Conservation (phyloP, 2,113 vertebrate genomes). For the Lepisosteus oculatus region DNA sequence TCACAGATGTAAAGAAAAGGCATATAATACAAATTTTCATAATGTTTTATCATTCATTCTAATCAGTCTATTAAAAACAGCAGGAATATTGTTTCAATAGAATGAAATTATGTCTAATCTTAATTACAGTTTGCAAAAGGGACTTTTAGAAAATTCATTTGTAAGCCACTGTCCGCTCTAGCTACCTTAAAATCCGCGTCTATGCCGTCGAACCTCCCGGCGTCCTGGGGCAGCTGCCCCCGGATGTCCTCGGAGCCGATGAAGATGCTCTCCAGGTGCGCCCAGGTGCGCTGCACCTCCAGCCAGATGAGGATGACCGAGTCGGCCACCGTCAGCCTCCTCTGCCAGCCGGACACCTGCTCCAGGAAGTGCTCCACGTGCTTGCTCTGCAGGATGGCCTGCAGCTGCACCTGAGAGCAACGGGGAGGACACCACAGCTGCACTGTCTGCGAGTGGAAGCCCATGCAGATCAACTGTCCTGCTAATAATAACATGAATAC, state of each 20-base stretch:
- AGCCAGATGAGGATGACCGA: conserved; percentile 71
- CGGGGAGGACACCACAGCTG: conserved; percentile 16
- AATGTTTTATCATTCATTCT: no score
- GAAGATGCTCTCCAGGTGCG: conserved; percentile 78
- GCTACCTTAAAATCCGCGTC: conserved; percentile 76
- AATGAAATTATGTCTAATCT: no score
- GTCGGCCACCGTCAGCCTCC: conserved; percentile 63
- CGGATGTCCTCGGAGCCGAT: conserved; percentile 70
- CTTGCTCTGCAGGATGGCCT: conserved; percentile 72
- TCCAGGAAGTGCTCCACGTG: conserved; percentile 67
- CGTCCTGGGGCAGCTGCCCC: conserved; percentile 69
- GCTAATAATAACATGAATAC: not conserved
- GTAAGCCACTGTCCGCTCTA: not conserved
- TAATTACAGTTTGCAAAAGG: no score
- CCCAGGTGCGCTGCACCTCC: conserved; percentile 72
- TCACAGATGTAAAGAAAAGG: no score
- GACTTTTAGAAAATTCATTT: no score
- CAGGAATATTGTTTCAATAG: no score
- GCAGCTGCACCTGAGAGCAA: conserved; percentile 67
- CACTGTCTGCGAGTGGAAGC: not conserved
- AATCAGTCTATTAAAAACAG: no score
- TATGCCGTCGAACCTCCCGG: conserved; percentile 59
- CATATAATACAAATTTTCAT: no score
- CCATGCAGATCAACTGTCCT: not conserved
- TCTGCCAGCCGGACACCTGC: conserved; percentile 68